Evolutionary conservation across 2,113 vertebrate genomes (phyloP).

Genomic region (Melanerpes aurifrons): DNA sequence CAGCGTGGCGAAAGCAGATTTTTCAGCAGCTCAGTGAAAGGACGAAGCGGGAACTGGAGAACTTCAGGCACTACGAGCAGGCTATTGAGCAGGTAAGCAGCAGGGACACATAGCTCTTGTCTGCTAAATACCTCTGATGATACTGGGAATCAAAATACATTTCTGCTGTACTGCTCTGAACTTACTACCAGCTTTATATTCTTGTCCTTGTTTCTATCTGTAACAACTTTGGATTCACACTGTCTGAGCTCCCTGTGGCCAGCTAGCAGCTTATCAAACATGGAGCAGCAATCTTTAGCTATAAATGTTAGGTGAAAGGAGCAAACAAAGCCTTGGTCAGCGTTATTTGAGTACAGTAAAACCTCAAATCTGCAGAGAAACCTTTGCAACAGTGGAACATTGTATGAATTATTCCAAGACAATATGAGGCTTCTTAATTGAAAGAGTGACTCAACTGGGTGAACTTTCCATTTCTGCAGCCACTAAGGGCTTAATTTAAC

Average conservation of each 20-base stretch:
- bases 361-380: conserved; percentile 1
- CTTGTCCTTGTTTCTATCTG: neutral
- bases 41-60: conserved; percentile 91
- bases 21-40: conserved; percentile 93
- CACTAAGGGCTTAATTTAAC: neutral
- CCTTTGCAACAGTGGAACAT: neutral
- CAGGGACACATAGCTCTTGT: neutral
- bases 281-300: neutral
- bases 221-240: neutral
- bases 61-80: conserved; percentile 93
- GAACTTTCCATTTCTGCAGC: neutral
- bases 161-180: neutral
- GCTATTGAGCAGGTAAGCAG: conserved; percentile 90
- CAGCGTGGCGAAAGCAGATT: conserved; percentile 93
- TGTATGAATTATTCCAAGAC: neutral
- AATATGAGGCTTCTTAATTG: conserved; percentile 13
- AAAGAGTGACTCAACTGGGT: neutral
- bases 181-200: neutral
- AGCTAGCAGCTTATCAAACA: neutral
- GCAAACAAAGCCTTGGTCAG: neutral
- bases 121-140: neutral
- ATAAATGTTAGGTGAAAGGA: neutral
- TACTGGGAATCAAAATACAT: neutral
- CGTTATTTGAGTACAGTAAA: neutral
- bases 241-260: neutral